Evolutionary conservation across 64 coral and sea anemone genomes (phyloP).

Genomic region (Porites lutea): DNA sequence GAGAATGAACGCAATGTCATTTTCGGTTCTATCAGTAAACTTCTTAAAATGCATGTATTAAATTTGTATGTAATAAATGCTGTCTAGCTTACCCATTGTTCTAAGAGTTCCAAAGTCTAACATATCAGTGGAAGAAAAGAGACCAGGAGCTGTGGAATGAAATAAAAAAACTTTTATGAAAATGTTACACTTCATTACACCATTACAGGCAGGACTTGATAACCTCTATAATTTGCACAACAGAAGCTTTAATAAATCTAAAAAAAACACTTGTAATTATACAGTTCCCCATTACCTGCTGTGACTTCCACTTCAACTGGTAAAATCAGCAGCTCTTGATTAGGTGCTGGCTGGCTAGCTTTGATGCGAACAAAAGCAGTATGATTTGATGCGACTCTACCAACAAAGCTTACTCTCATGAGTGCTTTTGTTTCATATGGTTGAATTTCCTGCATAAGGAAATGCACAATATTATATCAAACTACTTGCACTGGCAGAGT

Average conservation of each 20-base stretch:
- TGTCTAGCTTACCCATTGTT: slow-evolving; percentile 86
- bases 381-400: slow-evolving; percentile 88
- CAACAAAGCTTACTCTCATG: slow-evolving; percentile 94
- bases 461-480: not conserved
- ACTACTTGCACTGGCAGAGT: too few species aligned
- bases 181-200: not conserved
- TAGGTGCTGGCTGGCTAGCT: slow-evolving; percentile 78
- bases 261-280: not conserved
- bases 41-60: too few species aligned
- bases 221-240: too few species aligned
- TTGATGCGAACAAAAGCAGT: slow-evolving; percentile 98
- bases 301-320: slow-evolving; percentile 99
- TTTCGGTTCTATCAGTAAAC: too few species aligned
- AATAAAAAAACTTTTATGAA: slow-evolving; percentile 1
- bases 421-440: slow-evolving; percentile 98
- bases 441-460: slow-evolving; percentile 81
- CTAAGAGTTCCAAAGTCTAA: slow-evolving; percentile 99
- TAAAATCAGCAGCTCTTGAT: slow-evolving; percentile 91
- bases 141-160: slow-evolving; percentile 75
- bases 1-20: too few species aligned
- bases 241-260: too few species aligned
- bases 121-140: slow-evolving; percentile 87
- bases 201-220: too few species aligned
- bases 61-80: not conserved
- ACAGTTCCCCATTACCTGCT: not conserved